These are phyloP conservation scores for Brienomyrus longianalis DNA, from an alignment of 2,113 vertebrate genomes.

Conservation along the genomic window DNA sequence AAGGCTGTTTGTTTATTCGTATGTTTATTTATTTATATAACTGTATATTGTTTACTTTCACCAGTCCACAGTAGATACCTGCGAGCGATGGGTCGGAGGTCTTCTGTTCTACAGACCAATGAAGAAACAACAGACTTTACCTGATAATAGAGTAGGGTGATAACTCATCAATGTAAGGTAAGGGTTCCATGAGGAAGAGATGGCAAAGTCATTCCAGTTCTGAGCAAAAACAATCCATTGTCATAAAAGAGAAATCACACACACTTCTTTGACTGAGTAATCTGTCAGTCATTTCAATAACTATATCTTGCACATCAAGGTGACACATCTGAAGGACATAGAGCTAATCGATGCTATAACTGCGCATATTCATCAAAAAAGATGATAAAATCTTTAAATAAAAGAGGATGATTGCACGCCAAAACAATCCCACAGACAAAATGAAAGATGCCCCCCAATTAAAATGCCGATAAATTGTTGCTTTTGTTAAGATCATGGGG, in stretches of 20 bases:
- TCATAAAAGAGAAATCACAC: neutral
- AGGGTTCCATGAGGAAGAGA: neutral
- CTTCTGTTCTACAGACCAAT: neutral
- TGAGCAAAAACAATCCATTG: neutral
- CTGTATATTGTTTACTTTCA: neutral
- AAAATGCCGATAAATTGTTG: neutral
- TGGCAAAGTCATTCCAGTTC: neutral
- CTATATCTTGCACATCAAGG: neutral
- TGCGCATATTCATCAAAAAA: neutral
- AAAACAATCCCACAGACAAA: neutral
- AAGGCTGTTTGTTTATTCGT: neutral
- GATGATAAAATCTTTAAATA: neutral
- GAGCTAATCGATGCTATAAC: neutral
- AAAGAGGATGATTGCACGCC: neutral
- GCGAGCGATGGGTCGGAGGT: neutral
- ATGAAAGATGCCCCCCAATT: neutral
- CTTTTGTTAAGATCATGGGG: slow-evolving; percentile 45
- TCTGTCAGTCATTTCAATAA: neutral
- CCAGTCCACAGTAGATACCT: neutral
- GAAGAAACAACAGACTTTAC: neutral
- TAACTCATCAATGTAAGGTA: neutral
- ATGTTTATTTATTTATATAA: neutral
- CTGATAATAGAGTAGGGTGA: neutral
- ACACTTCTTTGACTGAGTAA: neutral
- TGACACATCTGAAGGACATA: neutral